Conservation (phyloP, 2,888 invertebrate species). For the Apotomis betuletana region DNA sequence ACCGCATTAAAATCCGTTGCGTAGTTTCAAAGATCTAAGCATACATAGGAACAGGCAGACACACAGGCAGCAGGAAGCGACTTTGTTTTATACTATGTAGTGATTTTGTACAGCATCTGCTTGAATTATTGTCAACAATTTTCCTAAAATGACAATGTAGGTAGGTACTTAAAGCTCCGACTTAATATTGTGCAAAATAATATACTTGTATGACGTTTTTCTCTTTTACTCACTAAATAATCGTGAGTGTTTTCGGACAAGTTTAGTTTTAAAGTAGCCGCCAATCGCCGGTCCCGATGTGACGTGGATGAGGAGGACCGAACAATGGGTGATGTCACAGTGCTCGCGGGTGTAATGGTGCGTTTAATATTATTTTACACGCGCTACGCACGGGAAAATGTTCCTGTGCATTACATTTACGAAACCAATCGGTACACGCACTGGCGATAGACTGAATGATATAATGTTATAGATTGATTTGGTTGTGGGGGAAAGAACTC, state of each 20-base stretch:
- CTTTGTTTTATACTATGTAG: too few relatives aligned
- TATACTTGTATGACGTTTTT: too few relatives aligned
- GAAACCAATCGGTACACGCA: constrained; percentile 3
- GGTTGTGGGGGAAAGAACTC: not conserved
- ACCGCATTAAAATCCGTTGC: too few relatives aligned
- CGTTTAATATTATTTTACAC: constrained; percentile 74
- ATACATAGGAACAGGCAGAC: too few relatives aligned
- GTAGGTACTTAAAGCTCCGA: too few relatives aligned
- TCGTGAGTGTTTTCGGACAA: not conserved
- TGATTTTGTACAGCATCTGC: too few relatives aligned
- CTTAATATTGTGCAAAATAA: too few relatives aligned
- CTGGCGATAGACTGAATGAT: not conserved
- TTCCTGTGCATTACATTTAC: constrained; percentile 28
- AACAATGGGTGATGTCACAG: constrained; percentile 74
- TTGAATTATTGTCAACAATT: too few relatives aligned
- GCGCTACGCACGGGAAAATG: constrained; percentile 50
- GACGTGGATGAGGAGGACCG: constrained; percentile 51
- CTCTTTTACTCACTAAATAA: too few relatives aligned
- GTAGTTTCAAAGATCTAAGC: too few relatives aligned
- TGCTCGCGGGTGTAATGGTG: constrained; percentile 69
- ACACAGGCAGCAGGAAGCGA: too few relatives aligned
- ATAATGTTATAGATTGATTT: not conserved
- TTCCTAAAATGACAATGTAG: too few relatives aligned
- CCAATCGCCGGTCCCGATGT: constrained; percentile 25
- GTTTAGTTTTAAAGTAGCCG: not conserved